A percentile compares a stretch with the other conserved stretches of the same genome.
Evolutionary conservation across 1,140 invertebrate genomes (phyloP).

Genomic region (Reticulitermes speratus): DNA sequence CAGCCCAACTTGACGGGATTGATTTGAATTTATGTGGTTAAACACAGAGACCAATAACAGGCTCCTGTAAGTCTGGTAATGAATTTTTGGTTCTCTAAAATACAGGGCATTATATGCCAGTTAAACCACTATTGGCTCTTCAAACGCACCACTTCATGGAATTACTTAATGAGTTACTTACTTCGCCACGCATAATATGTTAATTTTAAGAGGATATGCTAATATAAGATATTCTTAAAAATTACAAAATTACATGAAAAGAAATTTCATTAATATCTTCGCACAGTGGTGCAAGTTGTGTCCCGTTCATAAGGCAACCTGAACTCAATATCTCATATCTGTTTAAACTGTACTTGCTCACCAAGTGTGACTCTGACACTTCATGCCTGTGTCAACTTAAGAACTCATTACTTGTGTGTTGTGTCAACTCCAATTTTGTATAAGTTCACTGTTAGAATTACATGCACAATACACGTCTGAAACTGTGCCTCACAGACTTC

Average conservation of each 20-base stretch:
- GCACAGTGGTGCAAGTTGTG: background rate
- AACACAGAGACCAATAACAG: too few species aligned
- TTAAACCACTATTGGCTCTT: too few species aligned
- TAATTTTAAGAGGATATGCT: background rate
- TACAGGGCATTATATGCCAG: too few species aligned
- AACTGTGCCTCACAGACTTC: too few species aligned
- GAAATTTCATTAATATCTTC: background rate
- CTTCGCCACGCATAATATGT: background rate
- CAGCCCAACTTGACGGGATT: too few species aligned
- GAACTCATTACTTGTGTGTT: background rate
- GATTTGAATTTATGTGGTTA: too few species aligned
- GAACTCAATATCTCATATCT: background rate
- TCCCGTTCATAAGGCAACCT: background rate
- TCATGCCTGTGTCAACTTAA: background rate
- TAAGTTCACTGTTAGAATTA: background rate
- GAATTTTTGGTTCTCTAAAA: too few species aligned
- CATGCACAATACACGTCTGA: background rate
- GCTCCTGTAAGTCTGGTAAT: too few species aligned
- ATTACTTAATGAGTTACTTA: background rate
- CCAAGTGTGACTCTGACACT: background rate
- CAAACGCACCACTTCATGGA: too few species aligned
- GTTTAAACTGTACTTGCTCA: background rate
- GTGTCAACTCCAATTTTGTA: background rate
- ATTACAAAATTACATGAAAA: background rate
- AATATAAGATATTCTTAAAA: background rate